Percentiles rank a stretch among this genome's conserved stretches.
Conservation (phyloP, 1,140 invertebrate genomes). For the Heliconius himera region DNA sequence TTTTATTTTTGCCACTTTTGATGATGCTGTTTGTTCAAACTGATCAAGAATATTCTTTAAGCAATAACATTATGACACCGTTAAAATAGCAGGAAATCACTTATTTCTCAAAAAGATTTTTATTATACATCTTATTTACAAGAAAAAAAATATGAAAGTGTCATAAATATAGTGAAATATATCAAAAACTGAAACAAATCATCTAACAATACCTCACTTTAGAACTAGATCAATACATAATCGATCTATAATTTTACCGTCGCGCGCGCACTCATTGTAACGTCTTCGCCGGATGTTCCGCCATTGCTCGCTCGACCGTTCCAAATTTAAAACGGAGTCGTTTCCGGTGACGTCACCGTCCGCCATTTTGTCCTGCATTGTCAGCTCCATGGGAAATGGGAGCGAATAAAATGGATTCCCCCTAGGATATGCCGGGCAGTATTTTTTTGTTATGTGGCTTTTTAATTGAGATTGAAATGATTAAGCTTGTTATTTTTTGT, state of each 20-base stretch:
- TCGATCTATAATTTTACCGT: slow-evolving; percentile 42
- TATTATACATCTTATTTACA: neutral
- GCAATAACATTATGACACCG: too few species aligned
- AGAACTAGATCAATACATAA: slow-evolving; percentile 39
- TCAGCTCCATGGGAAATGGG: slow-evolving; percentile 68
- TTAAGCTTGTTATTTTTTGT: slow-evolving; percentile 4
- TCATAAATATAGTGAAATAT: neutral
- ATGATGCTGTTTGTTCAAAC: too few species aligned
- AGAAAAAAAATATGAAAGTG: neutral
- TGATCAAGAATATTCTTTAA: too few species aligned
- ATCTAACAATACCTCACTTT: slow-evolving; percentile 42
- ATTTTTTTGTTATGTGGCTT: slow-evolving; percentile 9
- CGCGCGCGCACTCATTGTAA: slow-evolving; percentile 72
- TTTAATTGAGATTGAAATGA: slow-evolving; percentile 11
- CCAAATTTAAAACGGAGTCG: slow-evolving; percentile 79
- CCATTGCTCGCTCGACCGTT: slow-evolving; percentile 80
- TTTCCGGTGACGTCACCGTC: slow-evolving; percentile 77
- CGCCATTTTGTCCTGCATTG: slow-evolving; percentile 77
- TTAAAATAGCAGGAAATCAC: too few species aligned
- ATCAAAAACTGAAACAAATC: neutral
- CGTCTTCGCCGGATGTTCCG: slow-evolving; percentile 79
- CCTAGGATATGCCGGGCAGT: slow-evolving; percentile 24
- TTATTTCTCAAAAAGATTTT: neutral
- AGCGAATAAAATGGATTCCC: slow-evolving; percentile 25
- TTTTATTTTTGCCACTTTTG: too few species aligned